Evolutionary conservation across 2,113 vertebrate genomes (phyloP), one percentile per base, ranked within the genome.

Genomic region (Seriola dumerili): DNA sequence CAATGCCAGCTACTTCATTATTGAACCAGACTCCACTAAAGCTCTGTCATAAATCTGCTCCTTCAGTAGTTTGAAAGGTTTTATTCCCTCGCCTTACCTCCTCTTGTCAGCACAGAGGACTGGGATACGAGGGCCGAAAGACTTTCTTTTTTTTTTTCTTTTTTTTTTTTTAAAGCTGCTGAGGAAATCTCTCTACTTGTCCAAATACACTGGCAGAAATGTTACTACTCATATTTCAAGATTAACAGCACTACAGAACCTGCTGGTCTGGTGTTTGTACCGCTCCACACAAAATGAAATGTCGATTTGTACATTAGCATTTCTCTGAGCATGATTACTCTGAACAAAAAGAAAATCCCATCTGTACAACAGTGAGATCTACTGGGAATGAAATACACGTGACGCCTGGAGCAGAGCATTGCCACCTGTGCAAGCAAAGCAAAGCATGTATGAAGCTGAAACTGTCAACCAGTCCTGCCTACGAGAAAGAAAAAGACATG

Each of bases 401-500:
- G 88, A 91, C 76, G 74, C 83, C 89, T 84, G 83, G 86, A 88
- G 86, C 78, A 52, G 48, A 91, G 90, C 85, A 14, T 74, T 83
- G 92, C 91, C 83, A 83, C 90, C 87, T 88, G 92, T 89, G 87
- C 90, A 92, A 93, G 94, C 92, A 68, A 86, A 93, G 91, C 85
- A 74, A 93, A 83, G 86, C 89, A 38, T 40, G 82, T 34, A 68
- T 75, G 85, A 78, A 87, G 86, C 88, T 57, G 71, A 91, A 90
- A 85, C 79, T 72, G 68, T 76, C 86, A 5, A 78, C 81, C 67
- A 21, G 68, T 55, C 81, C 85, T 72, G 79, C 85, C 73, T 67
- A 78, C 36, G 57, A 84, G 57, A 17, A 63, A 78, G 8, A 29
- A 50, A 89, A 84, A 81, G 2, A 80, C 85, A n/a, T 8, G 0